Evolutionary conservation across 2,797 vertebrate species (phyloP).

Genomic region (Vipera latastei): DNA sequence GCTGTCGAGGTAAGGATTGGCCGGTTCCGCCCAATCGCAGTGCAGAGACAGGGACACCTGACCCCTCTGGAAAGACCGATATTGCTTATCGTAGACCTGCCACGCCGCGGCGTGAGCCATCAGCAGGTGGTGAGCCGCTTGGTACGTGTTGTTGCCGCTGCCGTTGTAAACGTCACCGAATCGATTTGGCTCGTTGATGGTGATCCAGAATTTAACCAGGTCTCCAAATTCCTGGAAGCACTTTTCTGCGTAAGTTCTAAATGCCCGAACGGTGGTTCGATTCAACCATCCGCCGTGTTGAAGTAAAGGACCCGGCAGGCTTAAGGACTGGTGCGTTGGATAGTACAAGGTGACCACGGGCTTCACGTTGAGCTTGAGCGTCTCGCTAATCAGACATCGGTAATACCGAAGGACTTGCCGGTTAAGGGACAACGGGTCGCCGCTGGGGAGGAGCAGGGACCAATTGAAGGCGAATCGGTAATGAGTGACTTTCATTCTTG

Average conservation of each 20-base stretch:
- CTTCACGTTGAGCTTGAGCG: slow-evolving; percentile 75
- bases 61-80: slow-evolving; percentile 70
- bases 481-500: slow-evolving; percentile 80
- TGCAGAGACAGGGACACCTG: slow-evolving; percentile 88
- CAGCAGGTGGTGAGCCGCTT: slow-evolving; percentile 83
- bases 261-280: slow-evolving; percentile 75
- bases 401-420: slow-evolving; percentile 86
- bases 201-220: slow-evolving; percentile 89
- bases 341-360: slow-evolving; percentile 85
- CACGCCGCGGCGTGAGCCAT: slow-evolving; percentile 87
- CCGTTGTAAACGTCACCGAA: slow-evolving; percentile 76
- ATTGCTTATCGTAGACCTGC: slow-evolving; percentile 77
- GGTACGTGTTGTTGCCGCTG: slow-evolving; percentile 73
- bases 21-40: slow-evolving; percentile 90
- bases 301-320: slow-evolving; percentile 78
- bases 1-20: slow-evolving; percentile 83
- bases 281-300: slow-evolving; percentile 87
- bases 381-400: slow-evolving; percentile 83
- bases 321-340: slow-evolving; percentile 79
- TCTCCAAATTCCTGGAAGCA: slow-evolving; percentile 87
- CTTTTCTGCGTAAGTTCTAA: slow-evolving; percentile 81
- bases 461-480: slow-evolving; percentile 93
- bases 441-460: slow-evolving; percentile 85
- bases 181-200: slow-evolving; percentile 92
- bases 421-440: slow-evolving; percentile 77